These are phyloP conservation scores for Ginglymostoma cirratum DNA, from an alignment of 2,113 vertebrate species.

Conservation along the genomic window DNA sequence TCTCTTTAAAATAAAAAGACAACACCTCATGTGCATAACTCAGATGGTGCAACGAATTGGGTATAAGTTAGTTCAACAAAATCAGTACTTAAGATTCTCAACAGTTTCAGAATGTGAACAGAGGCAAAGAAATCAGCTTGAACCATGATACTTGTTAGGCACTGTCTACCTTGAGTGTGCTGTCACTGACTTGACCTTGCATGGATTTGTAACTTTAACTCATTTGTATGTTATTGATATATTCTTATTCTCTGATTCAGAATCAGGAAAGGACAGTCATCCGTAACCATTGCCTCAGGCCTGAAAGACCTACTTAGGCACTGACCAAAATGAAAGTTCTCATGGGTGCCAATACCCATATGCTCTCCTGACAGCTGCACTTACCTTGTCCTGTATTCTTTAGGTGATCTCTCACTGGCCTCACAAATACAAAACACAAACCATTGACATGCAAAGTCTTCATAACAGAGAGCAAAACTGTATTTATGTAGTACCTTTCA, in stretches of 20 bases:
- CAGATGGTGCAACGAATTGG: not conserved
- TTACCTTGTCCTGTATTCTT: not conserved
- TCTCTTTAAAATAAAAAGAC: not conserved
- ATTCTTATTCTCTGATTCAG: not conserved
- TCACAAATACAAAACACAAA: not conserved
- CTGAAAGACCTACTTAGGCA: not conserved
- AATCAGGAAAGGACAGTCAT: not conserved
- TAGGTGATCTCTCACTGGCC: not conserved
- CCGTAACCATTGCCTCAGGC: not conserved
- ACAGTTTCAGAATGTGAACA: not conserved
- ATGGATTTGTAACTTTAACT: not conserved
- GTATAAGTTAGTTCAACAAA: not conserved
- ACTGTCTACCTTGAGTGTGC: not conserved
- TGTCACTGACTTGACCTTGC: not conserved
- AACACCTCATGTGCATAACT: not conserved
- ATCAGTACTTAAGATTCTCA: not conserved
- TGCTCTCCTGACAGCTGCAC: not conserved
- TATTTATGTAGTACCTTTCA: no score
- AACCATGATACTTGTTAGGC: not conserved
- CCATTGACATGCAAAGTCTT: no score
- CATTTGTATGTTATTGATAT: not conserved
- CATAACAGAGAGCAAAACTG: not conserved
- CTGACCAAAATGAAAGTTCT: not conserved
- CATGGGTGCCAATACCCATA: not conserved
- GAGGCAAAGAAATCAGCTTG: not conserved